Percentiles rank a stretch among this genome's conserved stretches.
Evolutionary conservation across 1,140 invertebrate genomes (phyloP).

Genomic region (Ceratoteleas bidentatus): DNA sequence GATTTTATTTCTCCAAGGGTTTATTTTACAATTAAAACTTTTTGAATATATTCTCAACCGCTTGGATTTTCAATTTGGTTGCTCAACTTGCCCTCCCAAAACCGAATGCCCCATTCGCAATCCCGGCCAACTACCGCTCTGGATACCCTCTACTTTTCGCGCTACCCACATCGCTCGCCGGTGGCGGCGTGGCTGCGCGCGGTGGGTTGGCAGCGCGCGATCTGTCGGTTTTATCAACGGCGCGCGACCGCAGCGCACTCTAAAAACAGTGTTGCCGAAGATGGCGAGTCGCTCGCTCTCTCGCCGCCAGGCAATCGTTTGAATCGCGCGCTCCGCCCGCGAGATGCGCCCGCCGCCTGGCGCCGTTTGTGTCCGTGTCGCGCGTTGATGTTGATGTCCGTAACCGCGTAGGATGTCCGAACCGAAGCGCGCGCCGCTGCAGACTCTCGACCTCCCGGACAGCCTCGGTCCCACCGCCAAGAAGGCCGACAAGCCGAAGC

Average conservation of each 20-base stretch:
- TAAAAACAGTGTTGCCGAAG: constrained; percentile 78
- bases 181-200: no score
- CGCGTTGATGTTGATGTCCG: constrained; percentile 68
- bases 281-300: constrained; percentile 76
- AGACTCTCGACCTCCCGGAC: constrained; percentile 76
- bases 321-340: constrained; percentile 44
- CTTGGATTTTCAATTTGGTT: no score
- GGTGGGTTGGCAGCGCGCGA: no score
- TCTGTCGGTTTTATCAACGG: neutral
- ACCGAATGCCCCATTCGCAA: no score
- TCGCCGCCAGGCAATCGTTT: constrained; percentile 71
- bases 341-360: constrained; percentile 47
- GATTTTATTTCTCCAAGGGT: no score
- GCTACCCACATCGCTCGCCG: no score
- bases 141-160: no score
- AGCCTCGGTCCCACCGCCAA: constrained; percentile 77
- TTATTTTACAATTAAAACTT: no score
- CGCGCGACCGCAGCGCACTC: constrained; percentile 73
- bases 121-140: no score
- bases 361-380: constrained; percentile 69
- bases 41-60: no score
- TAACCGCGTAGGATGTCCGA: constrained; percentile 82
- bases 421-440: constrained; percentile 81
- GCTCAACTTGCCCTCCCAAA: no score
- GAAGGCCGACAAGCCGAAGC: constrained; percentile 80